phyloP scores from a whole-genome alignment of 2,113 vertebrate genomes.

The Colistium nudipinnis region DNA sequence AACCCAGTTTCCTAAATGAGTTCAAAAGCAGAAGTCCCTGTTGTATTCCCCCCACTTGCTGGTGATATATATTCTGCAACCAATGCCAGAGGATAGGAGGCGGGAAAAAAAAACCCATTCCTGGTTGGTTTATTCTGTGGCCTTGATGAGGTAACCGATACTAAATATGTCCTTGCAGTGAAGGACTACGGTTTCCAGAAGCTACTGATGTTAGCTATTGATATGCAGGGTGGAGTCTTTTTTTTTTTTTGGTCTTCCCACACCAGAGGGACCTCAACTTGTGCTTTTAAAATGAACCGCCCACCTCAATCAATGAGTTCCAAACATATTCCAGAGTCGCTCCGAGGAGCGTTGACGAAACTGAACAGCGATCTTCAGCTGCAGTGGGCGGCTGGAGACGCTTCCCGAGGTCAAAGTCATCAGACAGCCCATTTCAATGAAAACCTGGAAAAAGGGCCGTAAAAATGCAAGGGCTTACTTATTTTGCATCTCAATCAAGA shows the following conservation, averaged over 20 bases:
- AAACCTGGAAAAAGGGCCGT: conserved; percentile 59
- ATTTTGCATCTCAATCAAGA: no score
- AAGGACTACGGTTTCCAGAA: conserved; percentile 44
- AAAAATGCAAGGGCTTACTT: conserved; percentile 32
- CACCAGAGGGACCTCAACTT: conserved; percentile 70
- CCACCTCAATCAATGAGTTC: conserved; percentile 78
- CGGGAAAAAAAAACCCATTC: conserved; percentile 46
- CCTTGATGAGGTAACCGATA: conserved; percentile 56
- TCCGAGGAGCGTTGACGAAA: conserved; percentile 73
- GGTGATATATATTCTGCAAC: conserved; percentile 46
- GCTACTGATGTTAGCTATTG: conserved; percentile 62
- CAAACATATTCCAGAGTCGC: conserved; percentile 74
- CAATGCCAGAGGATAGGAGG: conserved; percentile 53
- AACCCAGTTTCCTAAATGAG: conserved; percentile 64
- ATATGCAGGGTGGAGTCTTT: conserved; percentile 63
- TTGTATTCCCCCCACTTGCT: conserved; percentile 42
- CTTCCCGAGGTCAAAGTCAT: conserved; percentile 72
- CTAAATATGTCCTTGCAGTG: conserved; percentile 63
- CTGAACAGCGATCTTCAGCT: conserved; percentile 61
- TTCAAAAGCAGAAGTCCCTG: conserved; percentile 60
- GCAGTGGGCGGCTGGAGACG: conserved; percentile 57
- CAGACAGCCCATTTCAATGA: conserved; percentile 73
- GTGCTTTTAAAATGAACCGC: conserved; percentile 76
- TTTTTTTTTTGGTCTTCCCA: conserved; percentile 55
- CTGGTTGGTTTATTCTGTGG: conserved; percentile 49